These are phyloP conservation scores for Drosophila neutralis DNA, from an alignment of 2,888 invertebrate species.

Conservation along the genomic window DNA sequence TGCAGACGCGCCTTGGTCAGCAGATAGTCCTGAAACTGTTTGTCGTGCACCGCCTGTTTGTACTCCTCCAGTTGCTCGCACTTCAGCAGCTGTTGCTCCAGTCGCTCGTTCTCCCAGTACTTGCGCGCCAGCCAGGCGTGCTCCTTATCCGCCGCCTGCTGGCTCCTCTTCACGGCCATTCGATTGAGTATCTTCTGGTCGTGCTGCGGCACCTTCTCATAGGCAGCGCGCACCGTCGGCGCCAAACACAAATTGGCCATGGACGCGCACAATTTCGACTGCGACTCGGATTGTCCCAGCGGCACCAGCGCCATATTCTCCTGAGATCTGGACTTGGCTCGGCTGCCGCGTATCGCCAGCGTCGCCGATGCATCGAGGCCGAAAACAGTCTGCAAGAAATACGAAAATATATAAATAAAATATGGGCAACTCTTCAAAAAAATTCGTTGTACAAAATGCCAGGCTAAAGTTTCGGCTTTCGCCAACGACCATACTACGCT, in stretches of 20 bases:
- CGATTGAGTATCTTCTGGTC: slow-evolving; percentile 84
- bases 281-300: slow-evolving; percentile 7
- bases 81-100: slow-evolving; percentile 82
- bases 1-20: slow-evolving; percentile 82
- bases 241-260: slow-evolving; percentile 83
- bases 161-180: slow-evolving; percentile 83
- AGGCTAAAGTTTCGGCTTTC: accelerated
- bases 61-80: slow-evolving; percentile 84
- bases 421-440: accelerated
- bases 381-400: slow-evolving; percentile 48
- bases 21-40: slow-evolving; percentile 83
- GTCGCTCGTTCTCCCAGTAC: slow-evolving; percentile 84
- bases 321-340: slow-evolving; percentile 55
- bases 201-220: slow-evolving; percentile 81
- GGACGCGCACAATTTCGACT: slow-evolving; percentile 73
- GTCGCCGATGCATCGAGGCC: slow-evolving; percentile 22
- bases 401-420: not conserved
- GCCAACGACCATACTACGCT: slow-evolving; percentile 8
- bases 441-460: not conserved
- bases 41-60: slow-evolving; percentile 81
- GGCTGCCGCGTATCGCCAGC: slow-evolving; percentile 63
- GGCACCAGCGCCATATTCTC: slow-evolving; percentile 57
- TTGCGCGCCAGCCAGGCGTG: slow-evolving; percentile 84
- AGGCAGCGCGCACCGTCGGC: slow-evolving; percentile 81
- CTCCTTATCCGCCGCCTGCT: slow-evolving; percentile 80